Evolutionary conservation across 2,888 invertebrate genomes (phyloP).

Genomic region (Nomada flava): DNA sequence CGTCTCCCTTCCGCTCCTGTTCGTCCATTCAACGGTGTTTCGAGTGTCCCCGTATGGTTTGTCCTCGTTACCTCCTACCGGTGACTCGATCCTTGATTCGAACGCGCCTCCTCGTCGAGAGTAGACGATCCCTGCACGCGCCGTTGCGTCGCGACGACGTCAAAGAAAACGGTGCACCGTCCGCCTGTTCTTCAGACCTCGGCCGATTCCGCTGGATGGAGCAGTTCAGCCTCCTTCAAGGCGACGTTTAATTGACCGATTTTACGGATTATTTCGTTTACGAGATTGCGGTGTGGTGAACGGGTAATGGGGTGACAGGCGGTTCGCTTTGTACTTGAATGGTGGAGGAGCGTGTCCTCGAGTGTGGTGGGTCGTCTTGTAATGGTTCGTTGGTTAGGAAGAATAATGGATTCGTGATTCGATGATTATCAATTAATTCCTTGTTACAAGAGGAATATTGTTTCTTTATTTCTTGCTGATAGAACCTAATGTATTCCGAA

Average conservation of each 20-base stretch:
- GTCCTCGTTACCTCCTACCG: conserved; percentile 30
- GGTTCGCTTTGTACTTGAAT: background rate
- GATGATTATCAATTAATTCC: too few relatives aligned
- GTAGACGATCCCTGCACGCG: conserved; percentile 64
- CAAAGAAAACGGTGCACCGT: conserved; percentile 57
- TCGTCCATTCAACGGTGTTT: conserved; percentile 25
- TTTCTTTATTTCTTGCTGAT: too few relatives aligned
- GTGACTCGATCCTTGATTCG: conserved; percentile 13
- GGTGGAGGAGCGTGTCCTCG: background rate
- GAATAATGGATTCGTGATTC: too few relatives aligned
- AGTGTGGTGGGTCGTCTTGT: background rate
- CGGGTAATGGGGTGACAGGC: conserved; percentile 6
- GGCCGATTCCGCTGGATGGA: conserved; percentile 23
- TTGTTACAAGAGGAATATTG: too few relatives aligned
- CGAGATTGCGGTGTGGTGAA: conserved; percentile 1
- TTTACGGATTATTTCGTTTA: conserved; percentile 72
- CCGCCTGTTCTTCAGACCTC: conserved; percentile 36
- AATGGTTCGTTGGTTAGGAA: background rate
- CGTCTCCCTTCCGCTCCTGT: conserved; percentile 45
- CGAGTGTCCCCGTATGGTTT: conserved; percentile 26
- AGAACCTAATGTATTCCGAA: too few relatives aligned
- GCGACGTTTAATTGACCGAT: conserved; percentile 74
- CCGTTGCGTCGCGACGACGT: conserved; percentile 55
- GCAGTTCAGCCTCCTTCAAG: conserved; percentile 39
- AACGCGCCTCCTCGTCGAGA: conserved; percentile 6